Base-by-base conservation (phyloP, 2,888 invertebrate genomes). In the Synanthedon formicaeformis region DNA sequence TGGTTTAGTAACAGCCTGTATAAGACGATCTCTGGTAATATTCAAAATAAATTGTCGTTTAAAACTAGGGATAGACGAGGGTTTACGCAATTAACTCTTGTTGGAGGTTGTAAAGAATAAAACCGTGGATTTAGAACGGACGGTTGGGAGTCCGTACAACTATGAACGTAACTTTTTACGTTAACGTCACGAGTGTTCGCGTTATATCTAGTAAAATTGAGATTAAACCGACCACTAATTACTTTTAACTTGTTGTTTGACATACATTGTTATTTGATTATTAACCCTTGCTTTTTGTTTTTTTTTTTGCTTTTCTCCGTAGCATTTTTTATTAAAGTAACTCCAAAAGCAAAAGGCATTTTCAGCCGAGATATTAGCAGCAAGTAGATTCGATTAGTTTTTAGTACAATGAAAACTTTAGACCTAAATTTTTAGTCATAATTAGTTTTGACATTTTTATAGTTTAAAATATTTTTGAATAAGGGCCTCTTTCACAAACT, bases 31-130 rank as follows among this genome's bases (percentile, higher is more conserved):
- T 53, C 58, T 56, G 60, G 62, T 64, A 66, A 73, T 77, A 75
- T 73, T 73, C 70, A 71, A 77, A 81, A 83, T 81, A 78, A 84
- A 85, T 81, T 82, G 79, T 81, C 81, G 68, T 73, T 78, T 81
- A 77, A 73, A 81, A 79, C 75, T 75, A 75, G 74, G 81, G 75
- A 74, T 71, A 70, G 83, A 86, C 81, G 73, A 85, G 85, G 86
- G 86, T 85, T 73, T 73, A 75, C 71, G 75, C 81, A 83, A 86
- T 86, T 86, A 86, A 81, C 75, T 73, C 62, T 63, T 69, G 73
- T 72, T 62, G 34, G 62, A 58, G 65, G 71, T 69, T 72, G 73
- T 79, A 78, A 85, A 85, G 85, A 86, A 86, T 86, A 83, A 83
- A 82, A 78, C 76, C 73, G 58, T 76, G 71, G 73, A 78, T 75